A percentile compares a stretch with the other conserved stretches of the same genome.
Evolutionary conservation across 2,797 vertebrate species (phyloP).

Genomic region (Apodemus agrarius): DNA sequence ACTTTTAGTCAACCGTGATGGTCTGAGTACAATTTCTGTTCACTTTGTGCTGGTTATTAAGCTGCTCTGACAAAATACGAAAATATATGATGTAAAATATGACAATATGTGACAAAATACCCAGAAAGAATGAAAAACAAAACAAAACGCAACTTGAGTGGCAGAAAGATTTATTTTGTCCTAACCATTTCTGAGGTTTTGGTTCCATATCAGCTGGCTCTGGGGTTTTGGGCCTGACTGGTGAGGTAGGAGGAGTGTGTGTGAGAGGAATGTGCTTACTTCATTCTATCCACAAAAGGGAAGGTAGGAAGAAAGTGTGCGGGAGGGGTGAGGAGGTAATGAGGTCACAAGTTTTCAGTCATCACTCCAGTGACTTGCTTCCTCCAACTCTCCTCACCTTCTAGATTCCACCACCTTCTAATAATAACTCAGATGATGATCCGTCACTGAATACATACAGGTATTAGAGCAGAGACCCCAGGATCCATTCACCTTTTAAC

Average conservation of each 20-base stretch:
- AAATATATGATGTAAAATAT: background rate
- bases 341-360: too few species aligned
- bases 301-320: rapidly evolving
- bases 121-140: background rate
- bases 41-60: background rate
- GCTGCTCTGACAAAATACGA: background rate
- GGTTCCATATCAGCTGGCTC: background rate
- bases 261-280: background rate
- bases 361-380: background rate
- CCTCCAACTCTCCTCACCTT: background rate
- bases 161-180: background rate
- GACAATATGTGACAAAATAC: background rate
- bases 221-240: background rate
- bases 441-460: background rate
- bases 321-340: background rate
- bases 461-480: background rate
- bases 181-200: background rate
- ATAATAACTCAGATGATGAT: background rate
- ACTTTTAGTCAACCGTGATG: background rate
- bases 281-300: background rate
- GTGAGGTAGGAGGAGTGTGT: background rate
- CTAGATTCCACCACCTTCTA: background rate
- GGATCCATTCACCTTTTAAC: background rate
- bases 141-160: background rate
- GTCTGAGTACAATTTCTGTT: background rate